Conservation (phyloP, 2,113 vertebrate genomes). For the Rhineura floridana region DNA sequence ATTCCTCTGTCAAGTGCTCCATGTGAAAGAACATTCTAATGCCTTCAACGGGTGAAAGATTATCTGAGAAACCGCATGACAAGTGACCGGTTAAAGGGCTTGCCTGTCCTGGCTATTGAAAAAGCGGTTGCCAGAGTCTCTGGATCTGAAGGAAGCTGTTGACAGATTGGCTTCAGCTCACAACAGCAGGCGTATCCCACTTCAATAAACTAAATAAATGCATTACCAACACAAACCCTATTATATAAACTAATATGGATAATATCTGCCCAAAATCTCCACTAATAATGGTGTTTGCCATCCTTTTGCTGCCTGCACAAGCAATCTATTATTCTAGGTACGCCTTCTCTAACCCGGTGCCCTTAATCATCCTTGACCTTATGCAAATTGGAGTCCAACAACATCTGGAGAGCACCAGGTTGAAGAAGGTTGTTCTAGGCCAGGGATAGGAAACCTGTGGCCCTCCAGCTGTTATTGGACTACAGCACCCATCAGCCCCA, state of each 20-base stretch:
- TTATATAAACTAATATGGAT: not conserved
- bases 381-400: too few relatives aligned
- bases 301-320: not conserved
- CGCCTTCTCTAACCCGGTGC: too few relatives aligned
- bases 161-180: not conserved
- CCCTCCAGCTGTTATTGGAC: too few relatives aligned
- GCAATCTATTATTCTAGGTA: too few relatives aligned
- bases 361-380: too few relatives aligned
- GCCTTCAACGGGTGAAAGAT: constrained; percentile 11
- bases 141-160: not conserved
- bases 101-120: not conserved
- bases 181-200: not conserved
- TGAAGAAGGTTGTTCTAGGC: too few relatives aligned
- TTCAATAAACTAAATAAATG: not conserved
- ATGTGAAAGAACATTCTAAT: not conserved
- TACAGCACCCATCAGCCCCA: too few relatives aligned
- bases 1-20: not conserved
- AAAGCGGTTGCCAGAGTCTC: not conserved
- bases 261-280: not conserved
- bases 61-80: not conserved
- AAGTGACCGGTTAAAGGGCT: constrained; percentile 1
- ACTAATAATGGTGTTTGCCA: not conserved
- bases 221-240: not conserved
- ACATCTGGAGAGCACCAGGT: too few relatives aligned
- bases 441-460: too few relatives aligned